These are phyloP conservation scores for Polietes domitor DNA, from an alignment of 2,888 invertebrate species.

Conservation along the genomic window DNA sequence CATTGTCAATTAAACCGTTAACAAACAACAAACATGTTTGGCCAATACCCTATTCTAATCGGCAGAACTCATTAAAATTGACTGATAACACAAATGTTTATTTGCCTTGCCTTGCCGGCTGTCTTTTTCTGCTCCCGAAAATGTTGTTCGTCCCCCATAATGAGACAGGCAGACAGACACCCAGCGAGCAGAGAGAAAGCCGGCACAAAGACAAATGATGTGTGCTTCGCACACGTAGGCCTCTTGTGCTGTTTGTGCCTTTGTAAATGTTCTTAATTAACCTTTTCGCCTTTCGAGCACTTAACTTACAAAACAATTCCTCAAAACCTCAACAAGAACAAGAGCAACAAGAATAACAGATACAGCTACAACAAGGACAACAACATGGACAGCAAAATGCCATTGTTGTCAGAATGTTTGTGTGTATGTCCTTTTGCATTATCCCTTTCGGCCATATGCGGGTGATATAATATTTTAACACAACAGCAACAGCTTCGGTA, in stretches of 20 bases:
- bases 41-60: neutral
- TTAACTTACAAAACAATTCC: conserved; percentile 8
- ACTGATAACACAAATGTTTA: conserved; percentile 11
- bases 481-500: neutral
- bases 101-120: neutral
- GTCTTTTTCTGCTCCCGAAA: no score
- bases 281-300: conserved; percentile 16
- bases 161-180: neutral
- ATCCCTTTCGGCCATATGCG: conserved; percentile 38
- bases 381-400: neutral
- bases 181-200: neutral
- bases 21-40: neutral
- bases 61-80: conserved; percentile 12
- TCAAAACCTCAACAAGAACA: neutral
- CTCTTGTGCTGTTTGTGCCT: neutral
- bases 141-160: neutral
- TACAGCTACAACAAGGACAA: no score
- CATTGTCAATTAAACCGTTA: neutral
- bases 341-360: neutral
- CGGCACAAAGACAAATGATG: neutral
- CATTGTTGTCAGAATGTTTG: neutral
- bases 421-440: conserved; percentile 14
- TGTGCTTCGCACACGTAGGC: neutral
- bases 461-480: conserved; percentile 19
- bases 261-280: conserved; percentile 32